phyloP scores from a whole-genome alignment of 2,113 vertebrate species.

The Xenopus tropicalis region DNA sequence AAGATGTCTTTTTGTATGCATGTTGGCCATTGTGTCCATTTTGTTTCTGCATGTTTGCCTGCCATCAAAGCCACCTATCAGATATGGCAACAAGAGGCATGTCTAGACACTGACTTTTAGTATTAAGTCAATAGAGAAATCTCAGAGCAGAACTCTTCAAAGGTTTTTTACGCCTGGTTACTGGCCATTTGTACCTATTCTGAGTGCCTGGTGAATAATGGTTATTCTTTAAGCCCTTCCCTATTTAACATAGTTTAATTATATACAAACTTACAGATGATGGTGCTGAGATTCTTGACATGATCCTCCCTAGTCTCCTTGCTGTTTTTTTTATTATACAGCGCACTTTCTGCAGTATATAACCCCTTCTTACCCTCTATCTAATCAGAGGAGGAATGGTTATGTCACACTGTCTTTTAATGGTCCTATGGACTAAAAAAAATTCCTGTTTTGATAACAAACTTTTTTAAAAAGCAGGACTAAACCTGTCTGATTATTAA shows the following conservation, averaged over 20 bases:
- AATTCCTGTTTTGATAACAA: too few species aligned
- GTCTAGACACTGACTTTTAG: slow-evolving; percentile 37
- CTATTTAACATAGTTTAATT: not conserved
- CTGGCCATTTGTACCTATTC: slow-evolving; percentile 11
- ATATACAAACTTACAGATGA: not conserved
- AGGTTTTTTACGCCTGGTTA: slow-evolving; percentile 43
- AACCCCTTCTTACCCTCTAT: too few species aligned
- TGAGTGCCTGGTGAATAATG: slow-evolving; percentile 6
- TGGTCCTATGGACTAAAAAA: too few species aligned
- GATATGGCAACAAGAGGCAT: slow-evolving; percentile 13
- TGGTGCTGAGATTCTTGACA: too few species aligned
- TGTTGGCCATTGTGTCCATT: not conserved
- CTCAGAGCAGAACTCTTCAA: slow-evolving; percentile 37
- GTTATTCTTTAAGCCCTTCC: slow-evolving; percentile 4
- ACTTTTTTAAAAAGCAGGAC: too few species aligned
- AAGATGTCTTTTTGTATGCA: not conserved
- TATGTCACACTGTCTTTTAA: too few species aligned
- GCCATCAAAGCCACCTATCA: not conserved
- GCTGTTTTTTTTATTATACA: too few species aligned
- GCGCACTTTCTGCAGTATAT: too few species aligned
- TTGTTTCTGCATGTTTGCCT: not conserved
- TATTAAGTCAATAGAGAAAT: slow-evolving; percentile 39
- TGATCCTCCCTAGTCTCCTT: too few species aligned
- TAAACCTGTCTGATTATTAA: too few species aligned
- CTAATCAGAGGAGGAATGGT: too few species aligned